A percentile compares a stretch with the other conserved stretches of the same genome.
phyloP scores from a whole-genome alignment of 2,888 invertebrate genomes.

The Urechis unicinctus region DNA sequence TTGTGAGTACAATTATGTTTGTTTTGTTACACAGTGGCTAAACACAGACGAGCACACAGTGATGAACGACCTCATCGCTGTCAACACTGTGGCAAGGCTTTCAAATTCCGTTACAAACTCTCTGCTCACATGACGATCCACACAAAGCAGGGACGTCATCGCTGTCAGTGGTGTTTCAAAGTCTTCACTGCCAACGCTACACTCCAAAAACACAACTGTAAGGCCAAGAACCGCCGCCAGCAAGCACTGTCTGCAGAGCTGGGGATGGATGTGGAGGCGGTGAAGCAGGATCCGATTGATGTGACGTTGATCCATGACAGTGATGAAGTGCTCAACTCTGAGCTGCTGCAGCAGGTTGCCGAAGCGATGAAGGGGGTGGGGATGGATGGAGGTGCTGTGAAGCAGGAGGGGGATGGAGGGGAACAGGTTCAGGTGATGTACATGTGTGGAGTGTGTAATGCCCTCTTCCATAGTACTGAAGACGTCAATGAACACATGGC shows the following conservation, averaged over 20 bases:
- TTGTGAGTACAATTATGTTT: too few relatives aligned
- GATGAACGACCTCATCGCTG: constrained; percentile 21
- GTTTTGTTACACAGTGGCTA: constrained; percentile 8
- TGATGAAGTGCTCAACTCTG: neutral
- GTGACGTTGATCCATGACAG: neutral
- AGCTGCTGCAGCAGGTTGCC: neutral
- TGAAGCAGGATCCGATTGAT: neutral
- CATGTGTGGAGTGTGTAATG: constrained; percentile 23
- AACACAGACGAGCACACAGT: constrained; percentile 16
- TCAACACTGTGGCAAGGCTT: constrained; percentile 21
- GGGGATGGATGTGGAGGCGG: neutral
- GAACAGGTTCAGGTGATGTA: constrained; percentile 8
- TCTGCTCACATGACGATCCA: constrained; percentile 23
- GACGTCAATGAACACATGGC: constrained; percentile 12
- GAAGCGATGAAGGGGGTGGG: neutral
- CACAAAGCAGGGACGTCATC: constrained; percentile 19
- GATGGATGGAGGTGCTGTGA: neutral
- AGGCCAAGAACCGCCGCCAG: neutral
- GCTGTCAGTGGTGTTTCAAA: constrained; percentile 20
- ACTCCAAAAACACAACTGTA: constrained; percentile 20
- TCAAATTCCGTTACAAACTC: constrained; percentile 24
- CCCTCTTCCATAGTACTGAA: constrained; percentile 12
- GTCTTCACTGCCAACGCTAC: constrained; percentile 22
- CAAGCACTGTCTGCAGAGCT: neutral
- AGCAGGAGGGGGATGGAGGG: neutral